Base-by-base conservation (phyloP, 2,797 vertebrate species). In the Falco naumanni region DNA sequence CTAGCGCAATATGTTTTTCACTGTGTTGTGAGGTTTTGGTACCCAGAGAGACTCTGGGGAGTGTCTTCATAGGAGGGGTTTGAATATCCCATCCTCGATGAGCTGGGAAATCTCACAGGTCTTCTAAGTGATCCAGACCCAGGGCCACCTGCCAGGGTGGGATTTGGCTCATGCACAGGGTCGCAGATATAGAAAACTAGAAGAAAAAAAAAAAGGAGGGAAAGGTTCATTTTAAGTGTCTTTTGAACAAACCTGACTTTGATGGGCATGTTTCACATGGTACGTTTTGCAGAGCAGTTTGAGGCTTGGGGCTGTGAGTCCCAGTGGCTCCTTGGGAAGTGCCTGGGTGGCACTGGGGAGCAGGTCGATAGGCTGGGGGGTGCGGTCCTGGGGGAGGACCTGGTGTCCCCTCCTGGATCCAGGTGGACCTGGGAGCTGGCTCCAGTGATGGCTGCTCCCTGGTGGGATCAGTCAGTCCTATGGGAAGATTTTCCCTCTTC, bases 401-500 rank as follows among this genome's bases (percentile, higher is more conserved):
- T 63, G 15, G 61, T 43, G 39, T 60, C 13, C 19, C 18, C 53
- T 82, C 47, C 60, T 10, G 20, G 13, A 28, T 21, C 63, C 59
- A 31, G n/a, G 4, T 50, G 41, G 47, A 48, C 37, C 48, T 9
- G 1, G 14, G 22, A 8, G 17, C 25, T 37, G 59, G 13, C 26
- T 84, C 34, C 24, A 4, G 2, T 5, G 26, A 7, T 13, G 48
- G 47, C 28, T 61, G 31, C 24, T 89, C 69, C 54, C 31, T 70
- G 34, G 11, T 61, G 66, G 10, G n/a, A 43, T 33, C 17, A 2
- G 5, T 16, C 0, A 0, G 28, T 48, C 60, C 70, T 6, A 0
- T 0, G 48, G 79, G 63, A 75, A 60, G 45, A 26, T 70, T 85
- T 64, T 83, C 10, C 29, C 39, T 66, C 59, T 65, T 79, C 50